Evolutionary conservation across 2,113 vertebrate genomes (phyloP).

Genomic region (Prionailurus bengalensis): DNA sequence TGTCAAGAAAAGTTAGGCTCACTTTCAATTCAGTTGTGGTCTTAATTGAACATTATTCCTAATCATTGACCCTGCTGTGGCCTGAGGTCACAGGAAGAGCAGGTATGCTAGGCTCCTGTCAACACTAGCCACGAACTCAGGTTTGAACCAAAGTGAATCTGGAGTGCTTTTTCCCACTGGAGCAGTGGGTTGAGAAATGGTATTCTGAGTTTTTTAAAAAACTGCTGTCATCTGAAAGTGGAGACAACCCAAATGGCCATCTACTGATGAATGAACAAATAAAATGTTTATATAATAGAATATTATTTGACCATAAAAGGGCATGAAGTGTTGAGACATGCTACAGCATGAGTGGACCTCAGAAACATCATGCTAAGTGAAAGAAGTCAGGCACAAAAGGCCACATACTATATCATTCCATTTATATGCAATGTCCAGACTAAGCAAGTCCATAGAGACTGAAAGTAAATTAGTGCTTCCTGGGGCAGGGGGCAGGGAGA

Average conservation of each 20-base stretch:
- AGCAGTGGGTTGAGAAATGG: not conserved
- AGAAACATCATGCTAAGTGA: not conserved
- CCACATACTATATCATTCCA: too few relatives aligned
- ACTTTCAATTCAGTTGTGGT: not conserved
- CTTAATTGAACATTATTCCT: not conserved
- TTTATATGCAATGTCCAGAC: not conserved
- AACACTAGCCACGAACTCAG: rapidly evolving
- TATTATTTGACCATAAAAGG: not conserved
- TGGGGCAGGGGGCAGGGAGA: too few relatives aligned
- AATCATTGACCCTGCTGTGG: rapidly evolving
- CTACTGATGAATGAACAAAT: not conserved
- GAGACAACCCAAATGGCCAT: not conserved
- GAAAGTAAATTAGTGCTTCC: too few relatives aligned
- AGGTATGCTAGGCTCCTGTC: rapidly evolving
- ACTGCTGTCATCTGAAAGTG: not conserved
- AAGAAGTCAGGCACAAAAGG: not conserved
- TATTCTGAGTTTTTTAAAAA: not conserved
- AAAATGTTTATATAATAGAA: not conserved
- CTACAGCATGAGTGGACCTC: not conserved
- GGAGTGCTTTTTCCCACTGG: rapidly evolving
- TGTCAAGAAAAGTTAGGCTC: not conserved
- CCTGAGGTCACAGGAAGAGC: not conserved
- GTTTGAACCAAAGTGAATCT: not conserved
- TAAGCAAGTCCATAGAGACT: not conserved
- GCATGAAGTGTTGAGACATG: not conserved